These are phyloP conservation scores for Hepsetus odoe DNA, from an alignment of 2,113 vertebrate species.

Conservation along the genomic window DNA sequence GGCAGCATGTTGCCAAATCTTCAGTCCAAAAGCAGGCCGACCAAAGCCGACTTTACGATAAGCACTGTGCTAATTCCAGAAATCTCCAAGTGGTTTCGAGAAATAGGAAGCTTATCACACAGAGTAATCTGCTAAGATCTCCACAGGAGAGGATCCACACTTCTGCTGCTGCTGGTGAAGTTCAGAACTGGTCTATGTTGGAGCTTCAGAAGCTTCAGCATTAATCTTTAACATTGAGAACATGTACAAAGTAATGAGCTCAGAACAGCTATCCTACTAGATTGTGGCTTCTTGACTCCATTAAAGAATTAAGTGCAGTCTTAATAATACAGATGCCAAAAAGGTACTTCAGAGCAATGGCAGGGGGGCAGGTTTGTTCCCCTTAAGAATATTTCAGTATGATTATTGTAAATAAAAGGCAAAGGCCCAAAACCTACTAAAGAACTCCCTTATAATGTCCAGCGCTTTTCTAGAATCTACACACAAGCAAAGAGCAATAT, in stretches of 20 bases:
- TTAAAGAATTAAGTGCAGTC: not conserved
- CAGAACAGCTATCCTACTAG: not conserved
- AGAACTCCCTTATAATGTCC: no score
- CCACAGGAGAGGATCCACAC: not conserved
- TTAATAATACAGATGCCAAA: no score
- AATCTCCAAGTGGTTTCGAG: slow-evolving; percentile 79
- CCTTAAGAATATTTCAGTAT: no score
- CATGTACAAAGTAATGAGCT: no score
- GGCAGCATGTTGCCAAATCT: slow-evolving; percentile 77
- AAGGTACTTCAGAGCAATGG: no score
- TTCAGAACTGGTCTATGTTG: slow-evolving; percentile 44
- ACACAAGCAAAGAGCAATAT: no score
- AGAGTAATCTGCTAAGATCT: slow-evolving; percentile 72
- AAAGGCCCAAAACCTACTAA: no score
- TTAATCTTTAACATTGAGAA: not conserved
- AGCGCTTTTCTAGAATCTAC: no score
- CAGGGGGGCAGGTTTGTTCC: no score
- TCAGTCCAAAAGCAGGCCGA: slow-evolving; percentile 70
- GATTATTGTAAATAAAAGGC: no score
- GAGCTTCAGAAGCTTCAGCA: not conserved
- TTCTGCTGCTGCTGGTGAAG: slow-evolving; percentile 48
- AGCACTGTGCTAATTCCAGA: slow-evolving; percentile 75
- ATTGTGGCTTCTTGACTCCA: not conserved
- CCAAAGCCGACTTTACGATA: slow-evolving; percentile 72
- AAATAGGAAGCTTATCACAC: slow-evolving; percentile 84